Base-by-base conservation (phyloP, 2,888 invertebrate genomes). In the Cantharis rufa region DNA sequence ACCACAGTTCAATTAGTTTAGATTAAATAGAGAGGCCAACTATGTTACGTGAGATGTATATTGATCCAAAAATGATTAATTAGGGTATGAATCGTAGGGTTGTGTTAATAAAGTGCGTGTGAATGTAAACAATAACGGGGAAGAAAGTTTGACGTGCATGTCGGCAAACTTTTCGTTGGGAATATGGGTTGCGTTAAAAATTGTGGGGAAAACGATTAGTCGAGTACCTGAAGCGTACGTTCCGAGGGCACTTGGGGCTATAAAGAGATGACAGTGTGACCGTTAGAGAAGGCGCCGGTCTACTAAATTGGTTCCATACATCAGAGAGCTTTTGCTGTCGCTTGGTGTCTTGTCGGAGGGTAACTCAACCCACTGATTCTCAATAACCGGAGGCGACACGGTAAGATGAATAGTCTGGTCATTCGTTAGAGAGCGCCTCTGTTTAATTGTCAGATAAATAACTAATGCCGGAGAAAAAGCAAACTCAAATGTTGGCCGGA, bases 271-370 rank as follows among this genome's bases (percentile, higher is more conserved):
- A 76, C 72, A 76, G 69, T 24, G 16, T 15, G 75, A 70, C 70
- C 71, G 76, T 73, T 83, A 82, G 82, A 78, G 81, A 78, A 82
- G 82, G 82, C 83, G 84, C 84, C 85, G 83, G 83, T 81, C 82
- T 84, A 81, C 81, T 84, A 85, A 86, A 86, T 85, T 84, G 85
- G 83, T 82, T 81, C 83, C 85, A 86, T 86, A 85, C 84, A 85
- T 86, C 86, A 85, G 84, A 74, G 78, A 80, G 84, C 84, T 84
- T 85, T 86, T 85, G 83, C 84, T 83, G 83, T 85, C 85, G 80
- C 81, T 81, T 79, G 82, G 80, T 83, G 84, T 84, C 84, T 84
- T 82, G 83, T 83, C 82, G 79, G 78, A 73, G 81, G 79, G 80
- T 71, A 76, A 79, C 80, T 79, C 83, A 81, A 79, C 82, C 81